Conservation (phyloP, 1,140 invertebrate genomes). For the Zaprionus vittiger region DNA sequence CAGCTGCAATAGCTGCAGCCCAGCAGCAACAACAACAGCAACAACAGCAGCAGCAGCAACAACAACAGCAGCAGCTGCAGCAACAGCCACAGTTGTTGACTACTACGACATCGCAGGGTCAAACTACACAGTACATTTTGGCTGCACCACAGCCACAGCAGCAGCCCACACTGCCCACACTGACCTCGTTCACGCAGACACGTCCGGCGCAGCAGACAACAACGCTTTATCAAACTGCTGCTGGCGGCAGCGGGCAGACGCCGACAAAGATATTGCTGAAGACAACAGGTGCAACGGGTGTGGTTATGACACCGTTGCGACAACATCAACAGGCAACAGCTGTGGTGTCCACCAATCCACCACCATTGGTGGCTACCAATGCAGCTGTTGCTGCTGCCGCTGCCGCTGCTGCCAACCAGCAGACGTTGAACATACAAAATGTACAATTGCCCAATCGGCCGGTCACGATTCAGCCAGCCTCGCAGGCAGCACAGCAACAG, state of each 20-base stretch:
- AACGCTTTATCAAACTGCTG: constrained; percentile 72
- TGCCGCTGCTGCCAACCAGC: constrained; percentile 43
- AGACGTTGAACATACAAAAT: constrained; percentile 82
- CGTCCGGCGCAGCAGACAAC: constrained; percentile 69
- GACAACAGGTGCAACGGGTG: constrained; percentile 70
- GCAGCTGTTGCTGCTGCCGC: constrained; percentile 47
- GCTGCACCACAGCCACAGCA: constrained; percentile 62
- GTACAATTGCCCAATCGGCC: constrained; percentile 79
- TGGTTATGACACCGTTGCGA: constrained; percentile 77
- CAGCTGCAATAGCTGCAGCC: constrained; percentile 56
- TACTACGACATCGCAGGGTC: constrained; percentile 41
- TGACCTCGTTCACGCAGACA: constrained; percentile 75
- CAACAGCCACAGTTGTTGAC: constrained; percentile 52
- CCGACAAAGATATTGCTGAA: constrained; percentile 80
- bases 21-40: constrained; percentile 64
- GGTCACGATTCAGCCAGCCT: constrained; percentile 83
- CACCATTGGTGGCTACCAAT: constrained; percentile 73
- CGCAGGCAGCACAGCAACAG: constrained; percentile 80
- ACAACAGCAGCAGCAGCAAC: constrained; percentile 50
- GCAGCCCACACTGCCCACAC: constrained; percentile 69
- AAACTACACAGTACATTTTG: constrained; percentile 62
- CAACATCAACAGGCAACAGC: constrained; percentile 63
- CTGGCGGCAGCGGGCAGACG: constrained; percentile 52
- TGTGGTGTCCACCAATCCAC: constrained; percentile 73
- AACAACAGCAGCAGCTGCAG: constrained; percentile 47